phyloP scores from a whole-genome alignment of 2,888 invertebrate species.

The Caenorhabditis sp. region DNA sequence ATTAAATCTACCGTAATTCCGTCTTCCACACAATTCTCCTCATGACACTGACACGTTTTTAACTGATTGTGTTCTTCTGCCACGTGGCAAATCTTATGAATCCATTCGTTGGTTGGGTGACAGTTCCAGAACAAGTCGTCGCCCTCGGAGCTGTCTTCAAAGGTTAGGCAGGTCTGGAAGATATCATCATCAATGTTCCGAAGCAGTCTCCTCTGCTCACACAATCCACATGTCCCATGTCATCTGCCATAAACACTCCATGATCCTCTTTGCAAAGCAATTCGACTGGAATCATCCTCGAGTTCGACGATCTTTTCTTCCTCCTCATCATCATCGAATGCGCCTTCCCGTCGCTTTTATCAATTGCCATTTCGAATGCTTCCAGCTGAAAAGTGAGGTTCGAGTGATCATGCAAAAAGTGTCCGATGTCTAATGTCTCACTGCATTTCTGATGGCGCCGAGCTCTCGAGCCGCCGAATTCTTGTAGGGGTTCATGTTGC shows the following conservation, averaged over 20 bases:
- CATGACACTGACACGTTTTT: slow-evolving; percentile 58
- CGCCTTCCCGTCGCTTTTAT: slow-evolving; percentile 44
- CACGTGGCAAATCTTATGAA: slow-evolving; percentile 40
- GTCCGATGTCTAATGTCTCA: slow-evolving; percentile 35
- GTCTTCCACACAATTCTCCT: slow-evolving; percentile 51
- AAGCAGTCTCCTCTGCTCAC: slow-evolving; percentile 43
- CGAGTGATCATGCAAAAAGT: too few species aligned
- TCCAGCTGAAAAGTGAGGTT: slow-evolving; percentile 69
- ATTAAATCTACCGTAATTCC: slow-evolving; percentile 3
- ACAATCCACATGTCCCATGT: slow-evolving; percentile 50
- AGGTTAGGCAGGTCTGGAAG: slow-evolving; percentile 67
- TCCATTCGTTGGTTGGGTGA: slow-evolving; percentile 56
- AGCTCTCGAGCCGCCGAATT: slow-evolving; percentile 78
- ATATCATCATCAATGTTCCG: slow-evolving; percentile 1
- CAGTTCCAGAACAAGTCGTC: slow-evolving; percentile 67
- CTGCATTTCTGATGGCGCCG: slow-evolving; percentile 76
- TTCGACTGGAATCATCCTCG: slow-evolving; percentile 32
- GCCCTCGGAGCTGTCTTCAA: slow-evolving; percentile 25
- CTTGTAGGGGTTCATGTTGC: slow-evolving; percentile 82
- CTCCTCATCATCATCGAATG: slow-evolving; percentile 37
- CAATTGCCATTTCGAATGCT: slow-evolving; percentile 77
- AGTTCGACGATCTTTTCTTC: slow-evolving; percentile 41
- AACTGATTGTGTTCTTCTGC: slow-evolving; percentile 29
- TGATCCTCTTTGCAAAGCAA: slow-evolving; percentile 48
- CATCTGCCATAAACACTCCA: slow-evolving; percentile 46